Base-by-base conservation (phyloP, 1,140 invertebrate genomes). In the Drosophila eugracilis region DNA sequence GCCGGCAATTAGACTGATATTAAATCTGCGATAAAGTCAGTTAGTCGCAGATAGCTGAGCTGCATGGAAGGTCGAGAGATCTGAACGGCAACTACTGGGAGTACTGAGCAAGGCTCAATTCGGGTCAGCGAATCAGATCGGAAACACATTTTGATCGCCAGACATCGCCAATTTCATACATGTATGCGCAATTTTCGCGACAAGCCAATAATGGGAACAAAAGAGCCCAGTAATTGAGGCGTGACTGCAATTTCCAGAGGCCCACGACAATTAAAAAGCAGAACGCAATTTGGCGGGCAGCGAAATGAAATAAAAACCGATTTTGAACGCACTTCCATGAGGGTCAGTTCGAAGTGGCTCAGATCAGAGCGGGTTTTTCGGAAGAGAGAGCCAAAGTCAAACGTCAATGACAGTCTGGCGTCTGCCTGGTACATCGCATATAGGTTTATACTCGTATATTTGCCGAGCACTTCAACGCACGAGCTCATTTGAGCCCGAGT, bases 341-440 rank as follows among this genome's bases (percentile, higher is more conserved):
- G 44, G 60, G 14, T 52, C 26, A 44, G 32, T 6, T 21, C 15
- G 14, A 3, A 63, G 32, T 50, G 26, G 39, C 22, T n/a, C n/a
- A 15, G 52, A 32, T 22, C 50, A 17, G 12, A 48, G 63, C 37
- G 28, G 7, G 19, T 9, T 15, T 14, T 15, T 55, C 17, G 26
- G 15, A 19, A 10, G 37, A 19, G 12, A 32, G 12, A 26, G 28
- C 24, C 32, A 42, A 45, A 75, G 80, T 71, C 74, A 83, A 78
- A 57, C 57, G 75, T 84, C 80, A 79, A 79, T 79, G 80, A 71
- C 78, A 83, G 45, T 50, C 37, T 50, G 63, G 28, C 14, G 45
- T 50, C 37, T 50, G 63, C 21, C 14, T 60, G 37, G 14, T 24
- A 50, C 36, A 44, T 42, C 36, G 63, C 36, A 41, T 28, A 12